These are phyloP conservation scores for Morone chrysops DNA, from an alignment of 2,113 vertebrate species.

Conservation along the genomic window DNA sequence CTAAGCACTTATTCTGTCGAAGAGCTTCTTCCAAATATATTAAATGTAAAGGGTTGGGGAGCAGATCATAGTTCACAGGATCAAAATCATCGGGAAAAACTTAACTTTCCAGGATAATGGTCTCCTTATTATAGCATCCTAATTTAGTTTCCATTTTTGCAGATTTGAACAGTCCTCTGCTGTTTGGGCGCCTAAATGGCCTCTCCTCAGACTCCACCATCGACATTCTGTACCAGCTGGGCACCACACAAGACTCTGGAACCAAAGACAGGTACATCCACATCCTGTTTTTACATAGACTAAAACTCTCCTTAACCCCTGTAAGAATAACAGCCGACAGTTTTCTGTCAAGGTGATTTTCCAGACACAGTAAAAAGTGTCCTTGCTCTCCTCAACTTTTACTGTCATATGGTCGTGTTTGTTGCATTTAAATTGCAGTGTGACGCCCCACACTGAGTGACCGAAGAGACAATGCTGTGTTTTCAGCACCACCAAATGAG, in stretches of 20 bases:
- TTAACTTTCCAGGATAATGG: not conserved
- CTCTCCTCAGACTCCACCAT: conserved; percentile 99
- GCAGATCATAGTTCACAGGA: not conserved
- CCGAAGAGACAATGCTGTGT: not conserved
- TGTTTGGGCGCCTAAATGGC: conserved; percentile 97
- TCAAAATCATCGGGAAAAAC: not conserved
- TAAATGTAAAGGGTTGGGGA: not conserved
- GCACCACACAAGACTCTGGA: conserved; percentile 96
- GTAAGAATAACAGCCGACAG: not conserved
- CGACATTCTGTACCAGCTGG: conserved; percentile 98
- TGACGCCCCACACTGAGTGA: not conserved
- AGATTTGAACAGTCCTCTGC: conserved; percentile 98
- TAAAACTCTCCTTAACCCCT: not conserved
- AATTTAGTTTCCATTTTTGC: conserved; percentile 29
- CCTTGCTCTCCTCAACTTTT: conserved; percentile 43
- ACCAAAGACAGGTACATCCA: conserved; percentile 95
- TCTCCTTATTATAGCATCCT: not conserved
- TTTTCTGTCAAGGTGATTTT: conserved; percentile 45
- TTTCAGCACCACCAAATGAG: not conserved
- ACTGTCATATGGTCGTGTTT: conserved; percentile 17
- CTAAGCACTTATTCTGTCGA: not conserved
- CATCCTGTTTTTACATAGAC: not conserved
- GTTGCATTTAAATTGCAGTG: conserved; percentile 37
- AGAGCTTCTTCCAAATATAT: not conserved
- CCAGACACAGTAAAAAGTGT: conserved; percentile 51